Base-by-base conservation (phyloP, 2,888 invertebrate species). In the Drosophila yooni region DNA sequence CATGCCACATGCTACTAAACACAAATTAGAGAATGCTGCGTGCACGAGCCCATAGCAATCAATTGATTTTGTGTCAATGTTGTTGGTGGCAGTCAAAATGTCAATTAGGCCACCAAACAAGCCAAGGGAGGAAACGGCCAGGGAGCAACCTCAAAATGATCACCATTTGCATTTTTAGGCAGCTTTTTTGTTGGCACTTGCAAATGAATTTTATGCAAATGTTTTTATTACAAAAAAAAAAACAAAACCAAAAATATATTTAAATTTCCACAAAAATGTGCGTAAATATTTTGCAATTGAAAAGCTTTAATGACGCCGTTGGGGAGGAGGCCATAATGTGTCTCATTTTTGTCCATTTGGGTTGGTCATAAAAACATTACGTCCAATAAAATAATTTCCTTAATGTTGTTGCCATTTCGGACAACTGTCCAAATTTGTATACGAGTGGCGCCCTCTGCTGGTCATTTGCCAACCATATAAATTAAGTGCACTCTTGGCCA, bases 301-400 rank as follows among this genome's bases (percentile, higher is more conserved):
- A 63, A 36, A 27, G 66, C 69, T 73, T 73, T 73, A 73, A 73
- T 67, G 65, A 21, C 25, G 46, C 21, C 38, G 29, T 52, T 27
- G 11, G 15, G 27, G 10, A 1, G 27, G 13, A 27, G 3, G 66
- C 75, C 79, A 83, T 82, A 72, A 70, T 81, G 71, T 77, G 72
- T 71, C 74, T 75, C 79, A 74, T 88, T 86, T 68, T 79, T 77
- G 88, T 60, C 51, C 75, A 79, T 75, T 75, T 57, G 54, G 15
- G 52, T 40, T 15, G 61, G 66, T 73, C 86, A 89, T 90, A 91
- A 91, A 92, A 91, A 86, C 92, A 89, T 91, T 90, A 89, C 83
- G 91, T 87, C 74, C 83, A 88, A 91, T 91, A 91, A 92, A 91
- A 91, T 88, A 92, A 91, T 91, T 91, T 86, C 59, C 76, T 64